Percentiles rank a stretch among this genome's conserved stretches.
These are phyloP conservation scores for Spatulosminthurus flaviceps DNA, from an alignment of 2,888 invertebrate genomes.

Conservation along the genomic window DNA sequence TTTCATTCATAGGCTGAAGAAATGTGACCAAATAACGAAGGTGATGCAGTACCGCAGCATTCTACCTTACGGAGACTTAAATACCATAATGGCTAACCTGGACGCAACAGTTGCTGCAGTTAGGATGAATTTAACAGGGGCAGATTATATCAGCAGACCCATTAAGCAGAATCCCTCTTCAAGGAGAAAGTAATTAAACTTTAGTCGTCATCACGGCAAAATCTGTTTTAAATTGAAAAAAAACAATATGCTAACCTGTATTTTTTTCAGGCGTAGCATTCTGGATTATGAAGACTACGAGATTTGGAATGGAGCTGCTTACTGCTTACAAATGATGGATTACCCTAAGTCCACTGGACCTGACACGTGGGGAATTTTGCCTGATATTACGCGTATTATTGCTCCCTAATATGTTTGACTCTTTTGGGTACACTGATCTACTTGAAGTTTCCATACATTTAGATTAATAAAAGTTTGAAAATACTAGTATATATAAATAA, in stretches of 20 bases:
- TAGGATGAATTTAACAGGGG: not conserved
- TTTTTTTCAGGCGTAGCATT: constrained; percentile 18
- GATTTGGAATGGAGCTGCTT: constrained; percentile 21
- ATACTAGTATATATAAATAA: too few relatives aligned
- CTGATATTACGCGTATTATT: constrained; percentile 15
- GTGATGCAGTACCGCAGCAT: constrained; percentile 22
- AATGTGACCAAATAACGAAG: constrained; percentile 7
- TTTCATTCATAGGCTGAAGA: not conserved
- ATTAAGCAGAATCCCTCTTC: not conserved
- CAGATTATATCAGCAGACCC: constrained; percentile 12
- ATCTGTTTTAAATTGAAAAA: too few relatives aligned
- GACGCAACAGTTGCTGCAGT: constrained; percentile 14
- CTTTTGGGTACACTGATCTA: too few relatives aligned
- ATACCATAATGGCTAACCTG: constrained; percentile 8
- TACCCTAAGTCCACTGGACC: constrained; percentile 20
- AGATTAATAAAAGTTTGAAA: too few relatives aligned
- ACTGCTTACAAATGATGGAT: constrained; percentile 30
- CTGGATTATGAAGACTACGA: constrained; percentile 12
- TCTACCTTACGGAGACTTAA: constrained; percentile 28
- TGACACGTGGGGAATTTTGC: constrained; percentile 25
- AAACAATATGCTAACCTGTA: not conserved
- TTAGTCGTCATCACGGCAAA: too few relatives aligned
- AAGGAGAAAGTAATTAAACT: not conserved
- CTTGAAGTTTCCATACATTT: too few relatives aligned
- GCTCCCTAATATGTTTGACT: not conserved